Evolutionary conservation across 2,113 vertebrate species (phyloP), one percentile per base, ranked within the genome.

Genomic region (Platycercus adscitus): DNA sequence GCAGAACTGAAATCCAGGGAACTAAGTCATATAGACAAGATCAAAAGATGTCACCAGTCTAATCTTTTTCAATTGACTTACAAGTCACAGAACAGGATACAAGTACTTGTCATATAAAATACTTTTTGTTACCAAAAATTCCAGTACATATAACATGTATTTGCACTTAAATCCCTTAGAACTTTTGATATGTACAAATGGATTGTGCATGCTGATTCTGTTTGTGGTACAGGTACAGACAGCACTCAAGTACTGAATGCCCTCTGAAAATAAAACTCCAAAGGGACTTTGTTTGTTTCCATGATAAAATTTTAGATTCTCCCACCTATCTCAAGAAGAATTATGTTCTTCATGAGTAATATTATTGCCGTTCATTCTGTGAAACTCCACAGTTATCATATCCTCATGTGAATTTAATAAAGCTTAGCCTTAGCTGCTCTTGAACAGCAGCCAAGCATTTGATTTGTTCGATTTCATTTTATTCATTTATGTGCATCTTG

Each of bases 321-420:
- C 55, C 70, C 28, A 80, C 76, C 41, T 75, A 63, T 83, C 76
- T 80, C 47, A 80, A 56, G 70, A 86, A 96, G 81, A 95, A 76
- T 73, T 5, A 93, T 70, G 81, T 70, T 91, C 79, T 91, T 60
- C 75, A 33, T 10, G 46, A 93, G 66, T n/a, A 43, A 85, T 91
- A 91, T 95, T 94, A 94, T 35, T 84, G 76, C 80, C 82, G 89
- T 70, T 89, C 66, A 91, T 90, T 91, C 77, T 88, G 71, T 70
- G 77, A 93, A 92, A 93, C 73, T 95, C 92, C 65, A 91, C 65
- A 92, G 91, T 95, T 95, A 93, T 76, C 91, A 75, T 71, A 87
- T 39, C 49, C 88, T 96, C 89, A 94, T 94, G 89, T 88, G 89
- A 96, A 90, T 97, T 96, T 95, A 96, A 95, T 96, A 96, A 95